These are phyloP conservation scores for Andrena praecox DNA, from an alignment of 2,888 invertebrate species.

Conservation along the genomic window DNA sequence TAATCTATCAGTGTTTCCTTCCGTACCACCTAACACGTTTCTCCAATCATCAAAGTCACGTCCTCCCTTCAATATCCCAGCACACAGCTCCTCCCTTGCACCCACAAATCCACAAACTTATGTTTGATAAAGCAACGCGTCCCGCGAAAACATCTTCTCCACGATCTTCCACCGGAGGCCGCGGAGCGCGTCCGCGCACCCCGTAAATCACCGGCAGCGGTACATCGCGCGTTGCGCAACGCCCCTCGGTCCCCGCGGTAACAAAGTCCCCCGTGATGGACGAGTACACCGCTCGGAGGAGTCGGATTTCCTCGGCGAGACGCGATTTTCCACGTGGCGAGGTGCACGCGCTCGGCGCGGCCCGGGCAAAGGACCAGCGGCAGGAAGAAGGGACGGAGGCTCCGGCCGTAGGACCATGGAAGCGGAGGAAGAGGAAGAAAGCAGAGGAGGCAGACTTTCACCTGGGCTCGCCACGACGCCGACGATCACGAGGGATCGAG, in stretches of 20 bases:
- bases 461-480: conserved; percentile 68
- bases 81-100: not conserved
- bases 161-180: conserved; percentile 16
- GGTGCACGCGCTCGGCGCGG: conserved; percentile 11
- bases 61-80: not conserved
- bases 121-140: not conserved
- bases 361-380: not conserved
- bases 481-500: conserved; percentile 68
- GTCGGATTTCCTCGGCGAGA: conserved; percentile 44
- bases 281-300: conserved; percentile 39
- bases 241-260: conserved; percentile 23
- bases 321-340: conserved; percentile 58
- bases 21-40: no score
- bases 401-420: not conserved
- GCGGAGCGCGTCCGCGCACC: conserved; percentile 42
- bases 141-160: not conserved
- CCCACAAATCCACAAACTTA: not conserved
- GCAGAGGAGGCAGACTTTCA: conserved; percentile 67
- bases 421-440: conserved; percentile 5
- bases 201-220: conserved; percentile 43
- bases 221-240: conserved; percentile 25
- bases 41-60: not conserved
- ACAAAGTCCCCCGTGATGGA: conserved; percentile 55
- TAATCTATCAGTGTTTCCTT: no score
- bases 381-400: not conserved